Conservation (phyloP, 2,888 invertebrate species). For the Erpobdella octoculata region DNA sequence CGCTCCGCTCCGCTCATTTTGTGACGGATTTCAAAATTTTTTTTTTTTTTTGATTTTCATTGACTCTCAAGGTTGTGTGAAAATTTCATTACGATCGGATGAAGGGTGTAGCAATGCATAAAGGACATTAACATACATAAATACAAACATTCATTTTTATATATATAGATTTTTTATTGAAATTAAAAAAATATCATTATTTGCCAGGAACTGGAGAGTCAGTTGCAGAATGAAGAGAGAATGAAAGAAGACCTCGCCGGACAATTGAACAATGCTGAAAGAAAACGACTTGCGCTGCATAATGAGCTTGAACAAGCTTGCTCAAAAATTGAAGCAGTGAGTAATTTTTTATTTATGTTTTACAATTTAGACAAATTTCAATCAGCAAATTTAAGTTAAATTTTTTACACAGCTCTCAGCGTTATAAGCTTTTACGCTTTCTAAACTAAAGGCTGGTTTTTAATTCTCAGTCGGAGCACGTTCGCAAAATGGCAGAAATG, state of each 20-base stretch:
- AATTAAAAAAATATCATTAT: neutral
- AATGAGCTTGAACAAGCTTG: neutral
- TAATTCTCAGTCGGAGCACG: neutral
- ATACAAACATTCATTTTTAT: too few species aligned
- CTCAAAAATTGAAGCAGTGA: neutral
- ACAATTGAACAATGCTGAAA: neutral
- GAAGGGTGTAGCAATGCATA: too few species aligned
- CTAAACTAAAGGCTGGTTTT: neutral
- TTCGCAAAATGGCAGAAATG: neutral
- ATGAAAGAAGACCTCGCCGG: neutral
- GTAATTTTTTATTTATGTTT: neutral
- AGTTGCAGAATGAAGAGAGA: neutral
- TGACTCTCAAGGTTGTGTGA: too few species aligned
- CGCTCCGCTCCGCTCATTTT: too few species aligned
- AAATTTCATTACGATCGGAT: too few species aligned
- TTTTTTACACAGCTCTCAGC: neutral
- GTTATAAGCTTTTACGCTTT: neutral
- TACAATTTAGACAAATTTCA: too few species aligned
- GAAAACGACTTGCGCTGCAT: neutral
- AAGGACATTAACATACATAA: too few species aligned
- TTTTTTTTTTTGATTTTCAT: too few species aligned
- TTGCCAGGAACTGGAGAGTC: slow-evolving; percentile 6
- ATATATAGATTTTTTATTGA: slow-evolving; percentile 9
- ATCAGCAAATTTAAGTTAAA: too few species aligned
- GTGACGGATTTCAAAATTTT: too few species aligned